Evolutionary conservation across 1,140 invertebrate genomes (phyloP), one percentile per base, ranked within the genome.

Genomic region (Centruroides sculpturatus): DNA sequence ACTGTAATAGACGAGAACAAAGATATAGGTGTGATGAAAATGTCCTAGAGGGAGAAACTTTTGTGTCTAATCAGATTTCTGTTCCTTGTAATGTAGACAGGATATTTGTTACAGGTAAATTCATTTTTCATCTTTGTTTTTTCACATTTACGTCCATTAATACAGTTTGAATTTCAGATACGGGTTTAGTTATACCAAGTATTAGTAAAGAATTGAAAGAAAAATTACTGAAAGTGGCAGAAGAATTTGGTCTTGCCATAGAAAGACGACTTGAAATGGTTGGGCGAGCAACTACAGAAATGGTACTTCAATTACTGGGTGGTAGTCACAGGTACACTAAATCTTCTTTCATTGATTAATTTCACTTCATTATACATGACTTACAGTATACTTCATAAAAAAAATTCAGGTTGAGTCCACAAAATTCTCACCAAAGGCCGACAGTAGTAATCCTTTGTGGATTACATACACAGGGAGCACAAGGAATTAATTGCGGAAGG

Each of bases 21-120:
- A 82, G 80, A 62, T 84, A 82, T 65, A 79, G 87, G 12, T 86
- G 86, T 74, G 87, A 92, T 76, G 86, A 93, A 75, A 92, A 90
- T 77, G 79, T 92, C 36, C 77, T 92, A 59, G 80, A 80, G 66
- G 77, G 81, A 8, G 77, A 79, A 62, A 82, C 83, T 12, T 78
- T 80, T 35, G 78, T 79, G 41, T 79, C 82, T 66, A 79, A 82
- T 64, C 85, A 87, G 72, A 87, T 92, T 64, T 75, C 77, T 63
- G 80, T 87, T 54, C 84, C 87, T 48, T 77, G 77, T 65, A 74
- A 79, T 61, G 78, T 76, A 63, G 68, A 73, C 36, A 77, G 78
- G 65, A 83, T 87, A 73, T 91, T 86, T 77, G 83, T 86, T 46
- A 90, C 87, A 50, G 78, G 78, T 80, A 66, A 54, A 13, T 23